Base-by-base conservation (phyloP, 2,113 vertebrate species). In the Crotalus horridus region DNA sequence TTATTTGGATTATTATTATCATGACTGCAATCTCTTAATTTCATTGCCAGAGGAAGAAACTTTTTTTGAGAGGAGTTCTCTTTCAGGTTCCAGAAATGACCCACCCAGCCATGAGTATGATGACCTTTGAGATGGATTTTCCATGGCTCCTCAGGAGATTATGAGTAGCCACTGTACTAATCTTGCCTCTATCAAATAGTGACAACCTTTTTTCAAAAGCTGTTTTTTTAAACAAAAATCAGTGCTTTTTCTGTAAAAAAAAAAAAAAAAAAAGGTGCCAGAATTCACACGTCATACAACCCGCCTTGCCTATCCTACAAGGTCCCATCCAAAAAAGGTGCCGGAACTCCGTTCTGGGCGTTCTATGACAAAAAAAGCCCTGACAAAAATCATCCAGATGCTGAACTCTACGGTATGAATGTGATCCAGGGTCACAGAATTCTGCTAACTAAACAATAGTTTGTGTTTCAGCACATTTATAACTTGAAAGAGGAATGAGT, bases 381-480 rank as follows among this genome's bases (percentile, higher is more conserved):
- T 46, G 5, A 46, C 46, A 46, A 46, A 46, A 48, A 48, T 23
- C 91, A 51, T 95, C 26, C 85, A 94, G 5, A 43, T 7, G 0
- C 43, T 96, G 93, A 94, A 0, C 0, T 51, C 93, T 93, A 90
- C 90, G 9, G 48, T 93, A 94, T 88, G 94, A 93, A 51, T 94
- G 93, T 90, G 91, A 95, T 95, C 64, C 93, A 89, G 69, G 93
- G 89, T 69, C 81, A 87, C 6, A 43, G 74, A 88, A 91, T 94
- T 95, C 94, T 93, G 94, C 91, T 58, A 94, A 94, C 89, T 95
- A 90, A 48, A 94, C 46, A 96, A 69, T 5, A n/a, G 24, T 56
- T 94, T 89, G 90, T n/a, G 88, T 93, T 91, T 91, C 74, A 95
- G 93, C 64, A 94, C 90, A 93, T 92, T 91, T 89, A 94, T 95